Percentiles rank a stretch among this genome's conserved stretches.
Conservation (phyloP, 1,140 invertebrate species). For the Tetranychus cinnabarinus region DNA sequence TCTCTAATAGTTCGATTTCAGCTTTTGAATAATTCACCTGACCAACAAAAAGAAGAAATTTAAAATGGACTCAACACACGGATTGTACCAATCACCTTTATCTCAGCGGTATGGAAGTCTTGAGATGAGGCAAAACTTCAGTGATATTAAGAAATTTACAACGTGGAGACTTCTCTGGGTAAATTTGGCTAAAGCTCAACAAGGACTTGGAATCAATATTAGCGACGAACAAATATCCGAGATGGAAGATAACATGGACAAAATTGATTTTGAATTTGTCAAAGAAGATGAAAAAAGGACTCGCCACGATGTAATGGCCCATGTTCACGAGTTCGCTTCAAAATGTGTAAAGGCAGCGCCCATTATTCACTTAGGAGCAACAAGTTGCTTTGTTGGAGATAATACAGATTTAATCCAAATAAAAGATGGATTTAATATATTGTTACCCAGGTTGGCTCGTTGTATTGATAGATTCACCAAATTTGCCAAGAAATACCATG, state of each 20-base stretch:
- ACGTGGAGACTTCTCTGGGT: conserved; percentile 77
- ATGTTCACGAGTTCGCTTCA: conserved; percentile 72
- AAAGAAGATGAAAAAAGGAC: conserved; percentile 61
- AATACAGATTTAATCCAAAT: conserved; percentile 85
- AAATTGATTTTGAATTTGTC: conserved; percentile 66
- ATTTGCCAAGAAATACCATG: conserved; percentile 58
- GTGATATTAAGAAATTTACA: conserved; percentile 77
- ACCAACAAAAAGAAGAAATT: too few relatives aligned
- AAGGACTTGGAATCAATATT: conserved; percentile 76
- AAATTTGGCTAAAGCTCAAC: conserved; percentile 65
- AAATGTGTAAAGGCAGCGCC: conserved; percentile 69
- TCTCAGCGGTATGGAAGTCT: conserved; percentile 72
- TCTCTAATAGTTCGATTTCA: too few relatives aligned
- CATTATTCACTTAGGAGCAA: conserved; percentile 92
- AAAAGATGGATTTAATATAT: conserved; percentile 57
- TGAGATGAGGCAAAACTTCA: conserved; percentile 85
- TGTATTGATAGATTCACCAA: conserved; percentile 49
- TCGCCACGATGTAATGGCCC: conserved; percentile 97
- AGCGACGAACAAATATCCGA: conserved; percentile 62
- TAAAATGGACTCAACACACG: neutral
- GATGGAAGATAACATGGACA: conserved; percentile 51
- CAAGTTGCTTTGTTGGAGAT: conserved; percentile 91
- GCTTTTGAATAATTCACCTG: too few relatives aligned
- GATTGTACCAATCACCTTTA: conserved; percentile 38
- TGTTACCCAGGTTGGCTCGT: conserved; percentile 53